phyloP scores from a whole-genome alignment of 2,113 vertebrate genomes.

The Hyperopisus bebe region DNA sequence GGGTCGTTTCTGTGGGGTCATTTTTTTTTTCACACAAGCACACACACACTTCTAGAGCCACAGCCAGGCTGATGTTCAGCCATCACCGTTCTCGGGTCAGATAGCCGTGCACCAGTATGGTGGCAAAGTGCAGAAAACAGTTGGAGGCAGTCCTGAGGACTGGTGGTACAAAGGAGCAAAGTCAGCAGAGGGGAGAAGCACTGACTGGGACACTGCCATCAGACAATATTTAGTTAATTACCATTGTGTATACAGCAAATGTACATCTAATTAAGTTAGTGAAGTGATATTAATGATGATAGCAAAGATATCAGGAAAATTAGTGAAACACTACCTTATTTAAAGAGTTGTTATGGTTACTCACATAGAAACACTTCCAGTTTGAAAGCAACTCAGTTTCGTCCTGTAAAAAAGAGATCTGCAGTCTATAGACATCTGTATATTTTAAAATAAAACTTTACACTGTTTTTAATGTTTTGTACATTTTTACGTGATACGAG shows the following conservation, averaged over 20 bases:
- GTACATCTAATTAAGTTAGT: not conserved
- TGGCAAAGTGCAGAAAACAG: not conserved
- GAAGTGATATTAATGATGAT: not conserved
- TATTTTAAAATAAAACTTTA: slow-evolving; percentile 56
- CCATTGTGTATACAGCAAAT: not conserved
- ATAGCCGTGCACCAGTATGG: not conserved
- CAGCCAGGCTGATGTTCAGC: not conserved
- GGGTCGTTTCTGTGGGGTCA: slow-evolving; percentile 10
- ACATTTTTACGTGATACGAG: slow-evolving; percentile 87
- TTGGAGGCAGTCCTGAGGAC: not conserved
- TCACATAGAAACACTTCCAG: slow-evolving; percentile 17
- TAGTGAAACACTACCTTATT: not conserved
- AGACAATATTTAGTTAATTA: not conserved
- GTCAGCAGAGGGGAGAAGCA: not conserved
- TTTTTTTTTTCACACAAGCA: not conserved
- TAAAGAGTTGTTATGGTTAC: not conserved
- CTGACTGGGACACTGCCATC: not conserved
- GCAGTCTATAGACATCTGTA: slow-evolving; percentile 62
- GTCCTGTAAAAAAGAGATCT: slow-evolving; percentile 44
- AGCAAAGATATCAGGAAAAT: not conserved
- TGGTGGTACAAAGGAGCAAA: not conserved
- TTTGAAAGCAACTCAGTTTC: slow-evolving; percentile 30
- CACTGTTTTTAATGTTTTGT: slow-evolving; percentile 80
- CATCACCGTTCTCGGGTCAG: not conserved
- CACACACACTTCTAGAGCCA: not conserved